Percentiles rank a stretch among this genome's conserved stretches.
Evolutionary conservation across 53 echinoderm and acorn worm species (phyloP).

Genomic region (Stichopus horrens): DNA sequence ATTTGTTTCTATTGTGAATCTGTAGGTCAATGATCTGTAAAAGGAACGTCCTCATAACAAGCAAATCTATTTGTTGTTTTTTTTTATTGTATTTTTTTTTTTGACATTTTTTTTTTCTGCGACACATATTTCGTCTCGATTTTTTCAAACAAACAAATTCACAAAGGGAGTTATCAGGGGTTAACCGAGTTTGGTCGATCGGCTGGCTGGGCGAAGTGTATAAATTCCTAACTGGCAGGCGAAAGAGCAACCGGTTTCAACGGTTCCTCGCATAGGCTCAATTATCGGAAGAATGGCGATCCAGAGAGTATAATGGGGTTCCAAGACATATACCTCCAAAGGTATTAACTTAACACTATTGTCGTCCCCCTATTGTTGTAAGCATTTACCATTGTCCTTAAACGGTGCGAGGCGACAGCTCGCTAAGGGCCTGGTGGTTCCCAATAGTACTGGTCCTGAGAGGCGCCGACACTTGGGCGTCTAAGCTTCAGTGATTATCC

Average conservation of each 20-base stretch:
- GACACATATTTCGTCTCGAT: background rate
- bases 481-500: conserved; percentile 31
- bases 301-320: background rate
- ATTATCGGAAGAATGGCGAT: conserved; percentile 19
- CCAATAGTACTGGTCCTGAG: conserved; percentile 13
- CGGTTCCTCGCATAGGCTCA: background rate
- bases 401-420: conserved; percentile 32
- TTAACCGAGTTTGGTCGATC: background rate
- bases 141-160: background rate
- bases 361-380: background rate
- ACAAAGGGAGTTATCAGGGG: background rate
- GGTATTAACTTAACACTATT: conserved; percentile 1
- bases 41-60: too few species aligned
- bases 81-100: too few species aligned
- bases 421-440: conserved; percentile 10
- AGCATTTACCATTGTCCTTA: background rate
- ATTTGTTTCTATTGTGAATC: too few species aligned
- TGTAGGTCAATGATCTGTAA: too few species aligned
- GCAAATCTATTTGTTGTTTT: too few species aligned
- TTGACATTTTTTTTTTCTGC: too few species aligned
- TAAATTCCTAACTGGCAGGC: background rate
- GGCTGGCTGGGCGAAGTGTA: background rate
- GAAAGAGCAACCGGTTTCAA: background rate
- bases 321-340: background rate
- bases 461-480: conserved; percentile 27